Conservation (phyloP, 2,113 vertebrate species). For the Pelecanus crispus region DNA sequence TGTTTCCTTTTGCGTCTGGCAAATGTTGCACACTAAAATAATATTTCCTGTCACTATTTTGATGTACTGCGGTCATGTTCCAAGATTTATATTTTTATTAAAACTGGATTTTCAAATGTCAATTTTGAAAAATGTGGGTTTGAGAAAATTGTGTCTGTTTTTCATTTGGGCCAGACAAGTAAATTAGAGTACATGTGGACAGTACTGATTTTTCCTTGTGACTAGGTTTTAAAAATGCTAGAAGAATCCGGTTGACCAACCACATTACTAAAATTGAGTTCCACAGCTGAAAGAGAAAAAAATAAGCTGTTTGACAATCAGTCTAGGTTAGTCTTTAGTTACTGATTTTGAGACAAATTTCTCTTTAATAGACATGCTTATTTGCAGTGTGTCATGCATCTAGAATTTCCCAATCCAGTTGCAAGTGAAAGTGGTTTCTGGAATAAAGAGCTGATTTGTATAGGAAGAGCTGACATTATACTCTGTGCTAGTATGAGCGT, state of each 20-base stretch:
- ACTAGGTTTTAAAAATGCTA: background rate
- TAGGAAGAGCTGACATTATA: background rate
- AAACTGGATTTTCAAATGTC: slow-evolving; percentile 36
- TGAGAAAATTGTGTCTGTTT: slow-evolving; percentile 20
- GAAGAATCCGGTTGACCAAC: background rate
- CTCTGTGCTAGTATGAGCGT: background rate
- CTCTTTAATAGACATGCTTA: background rate
- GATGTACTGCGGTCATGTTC: background rate
- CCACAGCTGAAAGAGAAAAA: background rate
- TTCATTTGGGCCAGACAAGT: slow-evolving; percentile 21
- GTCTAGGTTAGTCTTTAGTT: background rate
- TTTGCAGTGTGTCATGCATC: background rate
- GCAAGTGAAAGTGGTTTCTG: background rate
- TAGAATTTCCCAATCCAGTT: background rate
- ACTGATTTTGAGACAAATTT: background rate
- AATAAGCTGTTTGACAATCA: background rate
- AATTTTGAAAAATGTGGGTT: background rate
- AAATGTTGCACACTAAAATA: slow-evolving; percentile 41
- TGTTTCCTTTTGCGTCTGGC: slow-evolving; percentile 52
- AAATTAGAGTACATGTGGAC: background rate
- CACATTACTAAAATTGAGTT: background rate
- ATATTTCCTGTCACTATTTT: slow-evolving; percentile 51
- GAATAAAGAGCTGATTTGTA: background rate
- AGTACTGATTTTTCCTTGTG: background rate
- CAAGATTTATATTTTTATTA: background rate